Base-by-base conservation (phyloP, 1,140 invertebrate genomes). In the Monomorium pharaonis region DNA sequence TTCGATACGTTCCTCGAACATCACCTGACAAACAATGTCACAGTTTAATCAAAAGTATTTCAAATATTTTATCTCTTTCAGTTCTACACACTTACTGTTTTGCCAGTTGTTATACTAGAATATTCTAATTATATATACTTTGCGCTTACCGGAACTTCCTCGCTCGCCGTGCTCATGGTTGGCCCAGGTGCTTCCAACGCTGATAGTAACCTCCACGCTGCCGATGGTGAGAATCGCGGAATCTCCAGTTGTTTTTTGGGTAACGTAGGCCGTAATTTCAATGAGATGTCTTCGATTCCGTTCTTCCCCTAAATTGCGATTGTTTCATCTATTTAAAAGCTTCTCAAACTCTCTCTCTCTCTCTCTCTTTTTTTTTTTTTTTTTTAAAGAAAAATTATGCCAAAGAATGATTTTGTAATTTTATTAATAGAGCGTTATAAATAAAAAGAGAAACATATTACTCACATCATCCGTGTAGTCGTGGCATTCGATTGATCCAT, bases 131-230 rank as follows among this genome's bases (percentile, higher is more conserved):
- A 1, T 44, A 54, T 21, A 77, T n/a, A 24, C 24, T n/a, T 74
- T 76, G 88, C 91, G 87, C 92, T 91, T 67, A 95, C 92, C 86
- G 94, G 94, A 72, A 92, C 76, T 84, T 94, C 94, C 58, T 94
- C 94, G 72, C 93, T 93, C 24, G 92, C 91, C 21, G 92, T 93
- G 74, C 93, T 93, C 92, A 91, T 93, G 12, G 91, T 91, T 42
- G 93, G 93, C 24, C 91, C 93, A 4, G 89, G 92, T 0, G 91
- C 91, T 70, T 95, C 94, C 63, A 92, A 69, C n/a, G 94, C 93
- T 10, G 96, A 96, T 6, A 98, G 94, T 30, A 97, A 96, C 88
- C 97, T 96, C 98, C 98, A 98, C 0, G 98, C 98, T n/a, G 97
- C 96, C 0, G 97, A 96, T 3, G 98, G 98, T 18, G 97, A 98